phyloP scores from a whole-genome alignment of 1,140 invertebrate species.

The Bathynomus jamesi region DNA sequence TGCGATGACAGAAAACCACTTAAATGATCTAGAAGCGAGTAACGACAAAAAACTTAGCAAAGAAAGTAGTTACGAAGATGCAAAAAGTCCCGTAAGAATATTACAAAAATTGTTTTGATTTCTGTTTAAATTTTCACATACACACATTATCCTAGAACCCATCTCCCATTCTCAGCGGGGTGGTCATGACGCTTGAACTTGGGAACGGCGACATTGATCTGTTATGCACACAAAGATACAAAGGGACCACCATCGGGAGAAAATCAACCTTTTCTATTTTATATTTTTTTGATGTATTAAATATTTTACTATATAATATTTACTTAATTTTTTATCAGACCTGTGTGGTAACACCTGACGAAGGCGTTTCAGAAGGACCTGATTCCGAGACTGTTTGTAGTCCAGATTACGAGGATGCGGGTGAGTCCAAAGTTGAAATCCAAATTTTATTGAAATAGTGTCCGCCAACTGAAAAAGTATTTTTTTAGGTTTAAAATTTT shows the following conservation, averaged over 20 bases:
- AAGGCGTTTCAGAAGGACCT: slow-evolving; percentile 22
- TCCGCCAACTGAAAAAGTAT: no score
- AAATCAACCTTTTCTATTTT: neutral
- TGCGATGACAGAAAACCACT: slow-evolving; percentile 1
- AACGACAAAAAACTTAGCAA: slow-evolving; percentile 6
- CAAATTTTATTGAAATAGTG: no score
- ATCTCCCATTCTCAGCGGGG: no score
- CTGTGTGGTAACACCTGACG: slow-evolving; percentile 22
- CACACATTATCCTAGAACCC: no score
- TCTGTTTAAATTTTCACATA: no score
- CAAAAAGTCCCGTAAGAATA: slow-evolving; percentile 18
- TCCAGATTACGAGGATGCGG: neutral
- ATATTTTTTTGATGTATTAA: neutral
- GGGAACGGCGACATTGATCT: no score
- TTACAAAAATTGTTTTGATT: no score
- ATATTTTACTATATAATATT: neutral
- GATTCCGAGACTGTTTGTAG: slow-evolving; percentile 24
- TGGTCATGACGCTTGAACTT: no score
- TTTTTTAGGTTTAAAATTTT: no score
- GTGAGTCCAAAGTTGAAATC: neutral
- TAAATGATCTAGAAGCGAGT: neutral
- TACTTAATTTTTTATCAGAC: neutral
- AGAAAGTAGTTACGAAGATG: slow-evolving; percentile 22
- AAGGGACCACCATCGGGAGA: no score
- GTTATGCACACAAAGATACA: no score